phyloP scores from a whole-genome alignment of 1,140 invertebrate genomes.

The Anoplolepis gracilipes region DNA sequence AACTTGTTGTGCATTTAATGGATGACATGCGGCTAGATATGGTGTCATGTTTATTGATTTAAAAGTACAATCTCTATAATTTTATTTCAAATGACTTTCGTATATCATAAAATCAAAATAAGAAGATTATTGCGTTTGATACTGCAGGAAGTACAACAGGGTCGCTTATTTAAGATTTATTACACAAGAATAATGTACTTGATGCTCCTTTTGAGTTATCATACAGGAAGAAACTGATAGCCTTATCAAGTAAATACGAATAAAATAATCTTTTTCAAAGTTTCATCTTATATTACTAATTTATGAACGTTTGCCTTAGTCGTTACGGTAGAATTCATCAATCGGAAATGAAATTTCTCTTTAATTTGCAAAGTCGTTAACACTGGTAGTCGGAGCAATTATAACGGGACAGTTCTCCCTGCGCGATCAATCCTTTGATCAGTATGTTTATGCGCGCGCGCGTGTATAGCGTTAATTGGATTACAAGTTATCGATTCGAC shows the following conservation, averaged over 20 bases:
- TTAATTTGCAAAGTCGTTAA: slow-evolving; percentile 75
- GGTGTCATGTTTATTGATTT: neutral
- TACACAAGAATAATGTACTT: slow-evolving; percentile 21
- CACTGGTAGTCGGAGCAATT: slow-evolving; percentile 64
- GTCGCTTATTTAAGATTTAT: slow-evolving; percentile 26
- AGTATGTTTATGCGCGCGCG: slow-evolving; percentile 26
- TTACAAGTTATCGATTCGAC: slow-evolving; percentile 71
- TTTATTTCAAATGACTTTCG: neutral
- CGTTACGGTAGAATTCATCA: slow-evolving; percentile 43
- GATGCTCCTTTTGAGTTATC: slow-evolving; percentile 32
- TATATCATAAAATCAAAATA: neutral
- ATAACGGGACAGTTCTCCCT: slow-evolving; percentile 70
- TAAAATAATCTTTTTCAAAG: slow-evolving; percentile 15
- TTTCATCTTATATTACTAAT: neutral
- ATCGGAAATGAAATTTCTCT: slow-evolving; percentile 68
- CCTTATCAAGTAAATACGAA: neutral
- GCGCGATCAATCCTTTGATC: slow-evolving; percentile 75
- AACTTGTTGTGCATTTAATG: neutral
- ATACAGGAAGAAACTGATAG: slow-evolving; percentile 25
- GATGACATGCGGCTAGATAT: no score
- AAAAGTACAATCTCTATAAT: neutral
- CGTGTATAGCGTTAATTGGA: slow-evolving; percentile 73
- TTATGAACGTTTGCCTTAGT: slow-evolving; percentile 6
- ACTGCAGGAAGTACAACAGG: slow-evolving; percentile 31
- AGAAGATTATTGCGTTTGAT: slow-evolving; percentile 34